Conservation (phyloP, 2,888 invertebrate genomes). For the Hydrotaea diabolus region DNA sequence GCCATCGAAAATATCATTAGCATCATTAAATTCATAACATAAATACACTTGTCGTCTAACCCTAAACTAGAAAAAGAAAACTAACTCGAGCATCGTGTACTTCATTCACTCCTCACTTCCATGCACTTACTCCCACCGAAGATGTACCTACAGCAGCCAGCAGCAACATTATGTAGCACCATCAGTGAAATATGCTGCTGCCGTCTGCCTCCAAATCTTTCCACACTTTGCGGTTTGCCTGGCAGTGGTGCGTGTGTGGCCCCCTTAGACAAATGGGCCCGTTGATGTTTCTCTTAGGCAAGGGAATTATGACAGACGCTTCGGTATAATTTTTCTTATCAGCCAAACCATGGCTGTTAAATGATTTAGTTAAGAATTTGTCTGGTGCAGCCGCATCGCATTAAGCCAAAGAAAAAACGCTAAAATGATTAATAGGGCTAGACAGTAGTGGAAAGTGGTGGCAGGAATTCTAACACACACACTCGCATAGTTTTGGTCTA, state of each 20-base stretch:
- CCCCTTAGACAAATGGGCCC: conserved; percentile 43
- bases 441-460: conserved; percentile 67
- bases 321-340: conserved; percentile 67
- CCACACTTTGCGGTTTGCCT: conserved; percentile 31
- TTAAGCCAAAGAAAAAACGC: conserved; percentile 49
- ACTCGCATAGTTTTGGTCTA: not conserved
- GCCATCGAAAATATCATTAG: conserved; percentile 72
- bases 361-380: conserved; percentile 78
- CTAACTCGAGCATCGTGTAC: not conserved
- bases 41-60: conserved; percentile 78
- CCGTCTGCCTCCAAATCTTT: conserved; percentile 42
- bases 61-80: not conserved
- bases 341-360: conserved; percentile 61
- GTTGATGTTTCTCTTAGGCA: conserved; percentile 47
- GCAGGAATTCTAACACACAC: not conserved
- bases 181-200: not conserved
- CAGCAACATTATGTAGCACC: conserved; percentile 8
- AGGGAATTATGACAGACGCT: conserved; percentile 72
- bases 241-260: conserved; percentile 42
- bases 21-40: conserved; percentile 78
- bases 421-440: conserved; percentile 75
- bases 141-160: too few relatives aligned
- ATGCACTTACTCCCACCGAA: not conserved
- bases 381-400: conserved; percentile 68
- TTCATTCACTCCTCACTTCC: conserved; percentile 8